These are phyloP conservation scores for Agonopterix heracliana DNA, from an alignment of 2,888 invertebrate genomes.

Conservation along the genomic window DNA sequence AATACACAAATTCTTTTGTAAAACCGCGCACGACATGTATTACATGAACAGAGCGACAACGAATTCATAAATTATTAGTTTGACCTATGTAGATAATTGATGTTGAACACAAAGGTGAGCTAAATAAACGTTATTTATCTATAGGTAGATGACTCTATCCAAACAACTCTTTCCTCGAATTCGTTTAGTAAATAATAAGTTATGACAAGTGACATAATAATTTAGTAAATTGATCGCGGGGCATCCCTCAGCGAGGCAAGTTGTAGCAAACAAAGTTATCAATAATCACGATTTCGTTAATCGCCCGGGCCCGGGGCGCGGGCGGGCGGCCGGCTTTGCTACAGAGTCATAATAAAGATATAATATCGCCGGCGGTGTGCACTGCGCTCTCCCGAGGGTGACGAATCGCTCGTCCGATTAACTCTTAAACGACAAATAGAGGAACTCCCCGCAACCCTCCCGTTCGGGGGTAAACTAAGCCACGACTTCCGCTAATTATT, in stretches of 20 bases:
- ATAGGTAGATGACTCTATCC: no score
- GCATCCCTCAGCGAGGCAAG: slow-evolving; percentile 16
- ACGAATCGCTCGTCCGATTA: slow-evolving; percentile 74
- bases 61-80: no score
- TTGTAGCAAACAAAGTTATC: slow-evolving; percentile 65
- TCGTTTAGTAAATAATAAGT: no score
- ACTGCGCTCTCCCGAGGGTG: slow-evolving; percentile 69
- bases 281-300: slow-evolving; percentile 69
- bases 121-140: no score
- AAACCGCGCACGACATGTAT: neutral
- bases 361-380: slow-evolving; percentile 59
- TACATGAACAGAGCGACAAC: neutral
- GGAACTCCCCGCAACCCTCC: slow-evolving; percentile 65
- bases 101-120: no score
- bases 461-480: slow-evolving; percentile 67
- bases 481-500: slow-evolving; percentile 75
- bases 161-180: no score
- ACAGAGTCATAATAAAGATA: slow-evolving; percentile 68
- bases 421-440: slow-evolving; percentile 77
- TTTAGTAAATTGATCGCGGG: slow-evolving; percentile 2
- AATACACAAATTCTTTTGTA: slow-evolving; percentile 34
- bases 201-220: neutral
- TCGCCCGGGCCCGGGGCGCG: slow-evolving; percentile 52
- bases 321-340: slow-evolving; percentile 44
- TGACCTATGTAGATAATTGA: no score